Evolutionary conservation across 2,797 vertebrate species (phyloP), one percentile per base, ranked within the genome.

Genomic region (Onychomys torridus): DNA sequence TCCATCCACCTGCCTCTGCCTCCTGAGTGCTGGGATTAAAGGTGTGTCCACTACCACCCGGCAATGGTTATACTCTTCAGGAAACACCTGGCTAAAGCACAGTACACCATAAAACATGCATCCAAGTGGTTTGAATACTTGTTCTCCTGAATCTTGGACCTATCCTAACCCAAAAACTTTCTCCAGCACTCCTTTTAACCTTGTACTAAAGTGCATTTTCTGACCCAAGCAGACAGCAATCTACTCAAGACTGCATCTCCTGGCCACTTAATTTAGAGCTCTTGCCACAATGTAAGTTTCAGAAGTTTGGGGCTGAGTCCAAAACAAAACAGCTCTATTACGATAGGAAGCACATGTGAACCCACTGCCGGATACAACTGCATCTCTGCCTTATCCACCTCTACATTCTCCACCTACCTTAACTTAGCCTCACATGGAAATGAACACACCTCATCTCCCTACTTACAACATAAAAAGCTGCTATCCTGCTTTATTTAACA

Each of bases 61-160:
- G 67, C 17, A 9, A 69, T 32, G 17, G 6, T 57, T 69, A 19
- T 89, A 94, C 73, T 73, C 43, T 61, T 92, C 43, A 93, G 63
- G 65, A 78, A 94, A 88, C 52, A 61, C 13, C 40, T 55, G 11
- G 93, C 75, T 78, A 93, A 90, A 93, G 52, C 37, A 94, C 46
- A 61, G 95, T 37, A 89, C 3, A 73, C 19, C 14, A 92, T 32
- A 10, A 52, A 90, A 93, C 96, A 91, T 25, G 52, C 87, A 83
- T 23, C 34, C 34, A 43, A 78, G 57, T 49, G 46, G 19, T 67
- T 0, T 88, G 79, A 91, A 78, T 49, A 83, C 49, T 55, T 82
- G 34, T 19, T 95, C 67, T 93, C 37, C 69, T 79, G 43, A 91
- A 69, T 79, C 76, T 63, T 83, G 76, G 93, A 52, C 10, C 7